Evolutionary conservation across 1,140 invertebrate genomes (phyloP), one percentile per base, ranked within the genome.

Genomic region (Diabrotica undecimpunctata): DNA sequence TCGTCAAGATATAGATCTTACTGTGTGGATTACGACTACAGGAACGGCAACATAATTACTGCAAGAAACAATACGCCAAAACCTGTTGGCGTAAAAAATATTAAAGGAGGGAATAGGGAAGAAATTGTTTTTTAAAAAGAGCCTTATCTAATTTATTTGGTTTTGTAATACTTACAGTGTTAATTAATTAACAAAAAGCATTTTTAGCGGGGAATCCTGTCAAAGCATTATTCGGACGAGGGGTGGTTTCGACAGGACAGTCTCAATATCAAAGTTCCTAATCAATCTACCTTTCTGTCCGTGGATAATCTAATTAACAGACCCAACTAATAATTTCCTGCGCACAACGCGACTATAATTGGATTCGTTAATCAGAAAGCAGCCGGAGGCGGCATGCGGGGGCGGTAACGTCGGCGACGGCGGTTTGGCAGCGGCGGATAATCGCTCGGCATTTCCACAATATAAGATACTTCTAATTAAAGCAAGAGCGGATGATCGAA

Each of bases 391-490:
- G 41, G 41, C n/a, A n/a, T 10, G 25, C 8, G 41, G 41, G 41
- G n/a, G n/a, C 41, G 41, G 41, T 25, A 4, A 6, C 41, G n/a
- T 10, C 41, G 41, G 41, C 41, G 41, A n/a, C 41, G 41, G 41
- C 41, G n/a, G n/a, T 25, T 25, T 10, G 41, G 41, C 41, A 46
- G 41, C 41, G n/a, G 41, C 72, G 75, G 76, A 71, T 75, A 75
- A 77, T 74, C 73, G 75, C 55, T 5, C 73, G 70, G 65, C 64
- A 71, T 75, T 76, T 75, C 73, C 74, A 74, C 72, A 74, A 70
- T 72, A 75, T 74, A 76, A 76, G 74, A 77, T 77, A 79, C 74
- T 79, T 77, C 76, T 79, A 81, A 81, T 81, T 80, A 80, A 73
- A 69, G 63, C 66, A 57, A 63, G 64, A 60, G 64, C 36, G 76